Evolutionary conservation across 2,797 vertebrate species (phyloP).

Genomic region (Pteronotus mesoamericanus): DNA sequence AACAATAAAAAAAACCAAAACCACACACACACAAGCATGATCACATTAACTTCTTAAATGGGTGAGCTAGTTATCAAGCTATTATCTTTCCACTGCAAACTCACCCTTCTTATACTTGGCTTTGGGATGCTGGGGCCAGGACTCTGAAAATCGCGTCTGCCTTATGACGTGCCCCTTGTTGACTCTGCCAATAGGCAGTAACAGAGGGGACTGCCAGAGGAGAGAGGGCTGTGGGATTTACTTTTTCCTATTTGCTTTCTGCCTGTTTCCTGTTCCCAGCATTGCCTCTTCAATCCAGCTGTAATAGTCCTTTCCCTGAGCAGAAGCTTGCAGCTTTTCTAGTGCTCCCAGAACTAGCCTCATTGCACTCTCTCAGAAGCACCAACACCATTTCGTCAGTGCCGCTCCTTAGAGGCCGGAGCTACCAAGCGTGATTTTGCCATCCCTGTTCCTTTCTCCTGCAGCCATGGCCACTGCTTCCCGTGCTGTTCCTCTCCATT

Average conservation of each 20-base stretch:
- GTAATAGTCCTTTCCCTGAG: background rate
- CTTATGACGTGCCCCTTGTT: background rate
- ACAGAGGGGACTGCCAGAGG: background rate
- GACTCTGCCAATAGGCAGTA: background rate
- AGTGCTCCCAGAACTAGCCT: background rate
- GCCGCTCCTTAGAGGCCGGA: background rate
- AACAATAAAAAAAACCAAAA: background rate
- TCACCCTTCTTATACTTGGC: background rate
- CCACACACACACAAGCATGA: background rate
- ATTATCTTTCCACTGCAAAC: background rate
- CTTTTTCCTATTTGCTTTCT: background rate
- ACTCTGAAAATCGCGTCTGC: background rate
- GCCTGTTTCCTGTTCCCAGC: background rate
- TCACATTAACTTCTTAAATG: background rate
- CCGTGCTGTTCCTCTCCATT: background rate
- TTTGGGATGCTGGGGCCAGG: background rate
- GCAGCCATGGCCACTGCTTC: background rate
- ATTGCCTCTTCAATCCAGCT: background rate
- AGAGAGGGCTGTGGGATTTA: background rate
- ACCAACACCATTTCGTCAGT: background rate
- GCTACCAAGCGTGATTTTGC: background rate
- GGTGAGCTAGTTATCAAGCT: background rate
- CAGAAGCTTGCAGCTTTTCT: background rate
- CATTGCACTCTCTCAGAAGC: background rate
- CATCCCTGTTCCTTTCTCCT: background rate